Evolutionary conservation across 2,113 vertebrate genomes (phyloP), one percentile per base, ranked within the genome.

Genomic region (Arothron firmamentum): DNA sequence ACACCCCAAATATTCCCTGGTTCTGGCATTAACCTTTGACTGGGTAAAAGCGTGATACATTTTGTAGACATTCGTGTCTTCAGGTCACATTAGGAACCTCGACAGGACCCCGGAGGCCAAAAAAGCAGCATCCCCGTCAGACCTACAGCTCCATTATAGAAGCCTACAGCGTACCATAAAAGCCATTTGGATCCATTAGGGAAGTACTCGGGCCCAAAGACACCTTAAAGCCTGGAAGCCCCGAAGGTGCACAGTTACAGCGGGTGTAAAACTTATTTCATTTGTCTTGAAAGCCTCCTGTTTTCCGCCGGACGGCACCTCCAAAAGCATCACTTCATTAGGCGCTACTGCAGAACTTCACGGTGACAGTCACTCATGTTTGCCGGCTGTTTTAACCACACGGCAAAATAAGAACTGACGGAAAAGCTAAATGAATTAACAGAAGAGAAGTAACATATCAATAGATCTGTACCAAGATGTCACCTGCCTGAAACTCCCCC

Each of bases 131-230:
- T 75, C 85, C 85, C 82, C 85, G 70, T 79, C 82, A 88, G 85
- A 88, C 87, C 87, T 64, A 69, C 85, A 77, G 84, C 66, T 80
- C 88, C 87, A 90, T 90, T 90, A 53, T 31, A 89, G 85, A 85
- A 81, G 66, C 69, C 82, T 74, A 77, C 56, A 88, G 72, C 66
- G 82, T 78, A 75, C 78, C 74, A 79, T 80, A 77, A 85, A 88
- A 89, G 79, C 88, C 88, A 91, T 91, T 90, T 88, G 85, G 79
- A 67, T 85, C 88, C 88, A 90, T 91, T 89, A 91, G 85, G 79
- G 73, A 74, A 75, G 83, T 65, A 60, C 84, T 84, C 72, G 70
- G 67, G 81, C 78, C 79, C 81, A 77, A 69, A 85, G 80, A 87
- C 90, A 90, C 88, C 88, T 90, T 84, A 78, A 81, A 87, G 80